Conservation (phyloP, 2,113 vertebrate genomes). For the Tamias sibiricus region DNA sequence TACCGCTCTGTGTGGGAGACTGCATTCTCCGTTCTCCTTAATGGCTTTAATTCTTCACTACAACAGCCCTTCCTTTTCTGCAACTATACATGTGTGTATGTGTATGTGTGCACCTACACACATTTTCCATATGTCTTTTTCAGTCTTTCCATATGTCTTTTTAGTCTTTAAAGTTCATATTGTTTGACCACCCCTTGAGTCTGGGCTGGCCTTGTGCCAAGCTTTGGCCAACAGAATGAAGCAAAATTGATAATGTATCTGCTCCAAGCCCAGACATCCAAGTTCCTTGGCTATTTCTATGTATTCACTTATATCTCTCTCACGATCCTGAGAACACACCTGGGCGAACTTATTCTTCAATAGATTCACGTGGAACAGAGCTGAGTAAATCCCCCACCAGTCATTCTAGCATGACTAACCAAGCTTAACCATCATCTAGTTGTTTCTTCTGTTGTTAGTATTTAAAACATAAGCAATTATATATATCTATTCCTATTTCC, state of each 20-base stretch:
- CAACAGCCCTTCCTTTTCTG: too few species aligned
- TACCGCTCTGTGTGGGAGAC: background rate
- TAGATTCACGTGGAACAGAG: background rate
- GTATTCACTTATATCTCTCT: background rate
- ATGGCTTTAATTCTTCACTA: background rate
- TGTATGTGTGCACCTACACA: too few species aligned
- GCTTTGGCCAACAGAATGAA: background rate
- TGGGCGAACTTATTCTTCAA: background rate
- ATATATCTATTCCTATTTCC: background rate
- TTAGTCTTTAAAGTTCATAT: background rate
- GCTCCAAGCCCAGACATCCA: background rate
- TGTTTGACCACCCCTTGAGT: background rate
- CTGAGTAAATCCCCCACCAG: background rate
- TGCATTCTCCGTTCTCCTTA: too few species aligned
- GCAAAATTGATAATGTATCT: background rate
- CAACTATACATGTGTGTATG: too few species aligned
- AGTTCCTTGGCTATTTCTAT: background rate
- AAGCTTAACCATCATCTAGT: background rate
- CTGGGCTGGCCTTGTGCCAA: background rate
- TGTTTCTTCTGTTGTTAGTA: background rate
- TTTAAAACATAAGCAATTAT: background rate
- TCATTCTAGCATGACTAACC: background rate
- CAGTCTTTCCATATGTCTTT: background rate
- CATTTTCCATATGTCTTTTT: background rate
- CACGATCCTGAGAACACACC: background rate